Percentiles rank a stretch among this genome's conserved stretches.
phyloP scores from a whole-genome alignment of 2,888 invertebrate genomes.

The Cheilosia vernalis region DNA sequence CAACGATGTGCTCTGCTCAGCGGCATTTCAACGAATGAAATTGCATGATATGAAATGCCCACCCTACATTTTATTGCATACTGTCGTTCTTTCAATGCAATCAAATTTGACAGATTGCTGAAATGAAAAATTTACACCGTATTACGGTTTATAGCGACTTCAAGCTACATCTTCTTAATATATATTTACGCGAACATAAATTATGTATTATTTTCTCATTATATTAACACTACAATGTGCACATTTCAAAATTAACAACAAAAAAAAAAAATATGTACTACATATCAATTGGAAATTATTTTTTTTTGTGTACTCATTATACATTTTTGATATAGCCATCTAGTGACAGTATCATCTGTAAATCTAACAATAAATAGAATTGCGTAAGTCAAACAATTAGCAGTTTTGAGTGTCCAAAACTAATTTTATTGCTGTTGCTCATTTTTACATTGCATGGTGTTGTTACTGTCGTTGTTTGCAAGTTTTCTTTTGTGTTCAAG shows the following conservation, averaged over 20 bases:
- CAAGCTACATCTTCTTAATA: no score
- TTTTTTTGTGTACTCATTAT: slow-evolving; percentile 69
- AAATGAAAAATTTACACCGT: no score
- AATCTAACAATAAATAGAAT: slow-evolving; percentile 96
- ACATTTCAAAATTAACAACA: slow-evolving; percentile 50
- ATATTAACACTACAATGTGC: slow-evolving; percentile 23
- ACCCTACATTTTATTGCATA: no score
- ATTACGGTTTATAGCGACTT: no score
- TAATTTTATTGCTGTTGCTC: slow-evolving; percentile 53
- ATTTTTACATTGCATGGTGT: slow-evolving; percentile 65
- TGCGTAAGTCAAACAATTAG: slow-evolving; percentile 89
- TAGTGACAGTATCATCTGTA: slow-evolving; percentile 95
- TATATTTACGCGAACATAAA: slow-evolving; percentile 1
- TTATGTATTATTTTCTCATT: slow-evolving; percentile 12
- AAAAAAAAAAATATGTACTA: slow-evolving; percentile 37
- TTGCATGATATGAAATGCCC: no score
- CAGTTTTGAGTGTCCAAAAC: slow-evolving; percentile 60
- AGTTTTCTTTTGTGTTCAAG: slow-evolving; percentile 29
- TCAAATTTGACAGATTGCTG: no score
- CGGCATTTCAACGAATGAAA: no score
- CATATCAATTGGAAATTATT: slow-evolving; percentile 57
- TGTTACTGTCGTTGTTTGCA: slow-evolving; percentile 51
- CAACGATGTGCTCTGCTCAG: no score
- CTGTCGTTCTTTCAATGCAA: no score
- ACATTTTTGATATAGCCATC: slow-evolving; percentile 87